These are phyloP conservation scores for Thamnophis elegans DNA, from an alignment of 2,797 vertebrate species.

Conservation along the genomic window DNA sequence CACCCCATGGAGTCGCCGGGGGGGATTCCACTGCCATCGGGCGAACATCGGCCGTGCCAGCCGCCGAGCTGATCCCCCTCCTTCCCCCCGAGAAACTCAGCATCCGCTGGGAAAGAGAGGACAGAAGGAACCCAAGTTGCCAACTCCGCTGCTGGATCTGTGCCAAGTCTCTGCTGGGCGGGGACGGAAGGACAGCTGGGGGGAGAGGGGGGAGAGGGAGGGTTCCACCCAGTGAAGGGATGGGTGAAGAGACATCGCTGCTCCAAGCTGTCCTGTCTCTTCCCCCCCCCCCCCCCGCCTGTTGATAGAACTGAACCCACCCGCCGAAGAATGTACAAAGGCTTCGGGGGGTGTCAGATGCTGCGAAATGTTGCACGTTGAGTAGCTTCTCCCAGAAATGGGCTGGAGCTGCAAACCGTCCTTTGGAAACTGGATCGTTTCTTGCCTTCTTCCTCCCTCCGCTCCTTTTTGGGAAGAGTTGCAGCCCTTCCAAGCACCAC, in stretches of 20 bases:
- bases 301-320: neutral
- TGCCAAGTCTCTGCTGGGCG: constrained; percentile 29
- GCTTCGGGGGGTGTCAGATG: neutral
- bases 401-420: accelerated
- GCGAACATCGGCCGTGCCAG: constrained; percentile 41
- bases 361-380: constrained; percentile 26
- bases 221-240: neutral
- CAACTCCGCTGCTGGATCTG: neutral
- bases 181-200: constrained; percentile 24
- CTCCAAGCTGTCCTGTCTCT: neutral
- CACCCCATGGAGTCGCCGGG: constrained; percentile 23
- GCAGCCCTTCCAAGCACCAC: constrained; percentile 1
- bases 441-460: neutral
- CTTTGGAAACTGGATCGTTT: neutral
- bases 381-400: constrained; percentile 35
- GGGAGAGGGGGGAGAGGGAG: neutral
- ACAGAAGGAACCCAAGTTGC: neutral
- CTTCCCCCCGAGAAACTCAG: neutral
- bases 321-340: neutral
- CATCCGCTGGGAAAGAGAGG: constrained; percentile 2
- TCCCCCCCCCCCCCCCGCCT: neutral
- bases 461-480: constrained; percentile 4
- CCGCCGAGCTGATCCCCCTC: neutral
- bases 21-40: constrained; percentile 34
- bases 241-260: neutral